phyloP scores from a whole-genome alignment of 53 echinoderm and acorn worm genomes.

The Zoroaster sp. region DNA sequence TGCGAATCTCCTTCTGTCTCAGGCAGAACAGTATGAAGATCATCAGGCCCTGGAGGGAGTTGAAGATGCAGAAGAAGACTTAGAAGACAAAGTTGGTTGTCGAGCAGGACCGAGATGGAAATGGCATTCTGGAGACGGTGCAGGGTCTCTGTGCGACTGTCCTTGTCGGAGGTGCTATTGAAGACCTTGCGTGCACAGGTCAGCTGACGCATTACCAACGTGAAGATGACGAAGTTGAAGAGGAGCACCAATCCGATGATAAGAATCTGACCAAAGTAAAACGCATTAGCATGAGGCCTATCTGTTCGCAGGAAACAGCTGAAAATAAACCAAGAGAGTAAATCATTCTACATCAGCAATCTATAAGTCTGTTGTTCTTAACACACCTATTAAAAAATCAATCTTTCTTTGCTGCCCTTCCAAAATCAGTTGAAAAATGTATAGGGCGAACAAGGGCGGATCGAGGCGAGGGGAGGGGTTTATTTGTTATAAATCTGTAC shows the following conservation, averaged over 20 bases:
- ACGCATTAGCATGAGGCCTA: no score
- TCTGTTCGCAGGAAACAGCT: slow-evolving; percentile 72
- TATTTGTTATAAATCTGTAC: not conserved
- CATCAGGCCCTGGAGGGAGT: slow-evolving; percentile 72
- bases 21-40: slow-evolving; percentile 71
- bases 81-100: slow-evolving; percentile 53
- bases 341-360: no score
- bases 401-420: no score
- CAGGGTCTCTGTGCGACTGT: not conserved
- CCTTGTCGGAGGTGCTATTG: not conserved
- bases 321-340: not conserved
- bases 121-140: slow-evolving; percentile 56
- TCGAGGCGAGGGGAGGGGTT: not conserved
- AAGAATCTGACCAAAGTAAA: slow-evolving; percentile 63
- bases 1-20: slow-evolving; percentile 52
- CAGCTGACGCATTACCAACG: slow-evolving; percentile 59
- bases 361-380: no score
- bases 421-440: no score
- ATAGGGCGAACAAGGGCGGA: no score
- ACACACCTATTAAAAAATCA: no score
- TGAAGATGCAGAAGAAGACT: slow-evolving; percentile 75
- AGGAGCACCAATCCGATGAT: slow-evolving; percentile 59
- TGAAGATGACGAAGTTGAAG: slow-evolving; percentile 64
- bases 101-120: slow-evolving; percentile 59
- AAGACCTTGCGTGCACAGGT: slow-evolving; percentile 58